Evolutionary conservation across 2,797 vertebrate species (phyloP).

Genomic region (Serranus cabrilla): DNA sequence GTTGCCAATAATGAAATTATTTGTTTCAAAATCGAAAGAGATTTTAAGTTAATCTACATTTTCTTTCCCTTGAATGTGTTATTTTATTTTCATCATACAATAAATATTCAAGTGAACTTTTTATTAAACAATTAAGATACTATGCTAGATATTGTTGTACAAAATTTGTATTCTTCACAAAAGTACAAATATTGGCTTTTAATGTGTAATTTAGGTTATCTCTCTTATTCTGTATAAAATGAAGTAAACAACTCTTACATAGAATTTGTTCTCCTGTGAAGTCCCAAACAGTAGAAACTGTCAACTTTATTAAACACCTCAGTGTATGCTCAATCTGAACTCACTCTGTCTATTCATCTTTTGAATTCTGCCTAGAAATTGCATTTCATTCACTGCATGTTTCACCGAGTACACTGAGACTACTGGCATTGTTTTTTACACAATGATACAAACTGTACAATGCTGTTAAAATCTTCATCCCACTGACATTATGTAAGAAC

Average conservation of each 20-base stretch:
- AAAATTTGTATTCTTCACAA: slow-evolving; percentile 99
- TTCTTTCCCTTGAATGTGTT: slow-evolving; percentile 97
- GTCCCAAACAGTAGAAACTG: slow-evolving; percentile 87
- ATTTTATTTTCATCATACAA: slow-evolving; percentile 98
- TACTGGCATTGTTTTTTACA: neutral
- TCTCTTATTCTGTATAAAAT: slow-evolving; percentile 89
- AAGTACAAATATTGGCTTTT: slow-evolving; percentile 99
- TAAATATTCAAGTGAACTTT: slow-evolving; percentile 99
- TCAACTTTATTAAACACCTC: slow-evolving; percentile 89
- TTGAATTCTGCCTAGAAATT: slow-evolving; percentile 40
- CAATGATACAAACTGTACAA: slow-evolving; percentile 3
- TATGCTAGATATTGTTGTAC: slow-evolving; percentile 99
- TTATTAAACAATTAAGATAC: slow-evolving; percentile 98
- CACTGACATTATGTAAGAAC: neutral
- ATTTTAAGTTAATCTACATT: slow-evolving; percentile 94
- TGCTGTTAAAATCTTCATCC: neutral
- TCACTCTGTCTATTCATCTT: slow-evolving; percentile 77
- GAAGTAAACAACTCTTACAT: slow-evolving; percentile 86
- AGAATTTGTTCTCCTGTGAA: slow-evolving; percentile 89
- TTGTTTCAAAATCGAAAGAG: slow-evolving; percentile 91
- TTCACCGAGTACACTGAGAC: neutral
- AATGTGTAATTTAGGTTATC: slow-evolving; percentile 92
- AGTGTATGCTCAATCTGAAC: slow-evolving; percentile 84
- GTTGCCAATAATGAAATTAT: slow-evolving; percentile 97
- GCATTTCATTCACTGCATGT: slow-evolving; percentile 19